A percentile compares a stretch with the other conserved stretches of the same genome.
These are phyloP conservation scores for Drosophila birchii DNA, from an alignment of 2,888 invertebrate species.

Conservation along the genomic window DNA sequence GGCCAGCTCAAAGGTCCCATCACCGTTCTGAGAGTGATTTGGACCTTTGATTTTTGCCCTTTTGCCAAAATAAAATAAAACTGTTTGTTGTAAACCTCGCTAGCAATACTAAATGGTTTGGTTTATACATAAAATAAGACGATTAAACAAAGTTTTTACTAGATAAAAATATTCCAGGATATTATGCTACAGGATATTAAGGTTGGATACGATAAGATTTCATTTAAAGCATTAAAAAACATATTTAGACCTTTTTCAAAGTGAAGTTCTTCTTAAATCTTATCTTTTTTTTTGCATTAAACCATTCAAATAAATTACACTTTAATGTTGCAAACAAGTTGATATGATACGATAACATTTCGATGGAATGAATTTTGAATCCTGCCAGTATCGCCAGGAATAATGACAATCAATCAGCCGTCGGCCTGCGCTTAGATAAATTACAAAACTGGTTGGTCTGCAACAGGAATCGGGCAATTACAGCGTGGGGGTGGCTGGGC, in stretches of 20 bases:
- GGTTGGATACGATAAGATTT: not conserved
- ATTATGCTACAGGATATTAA: not conserved
- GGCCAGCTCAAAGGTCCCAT: conserved; percentile 26
- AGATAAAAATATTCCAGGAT: not conserved
- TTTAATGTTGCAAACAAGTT: not conserved
- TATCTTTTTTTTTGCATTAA: not conserved
- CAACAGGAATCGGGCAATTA: conserved; percentile 32
- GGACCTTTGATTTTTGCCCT: conserved; percentile 1
- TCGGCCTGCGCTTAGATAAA: conserved; percentile 48
- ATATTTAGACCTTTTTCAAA: not conserved
- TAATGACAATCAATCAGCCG: conserved; percentile 51
- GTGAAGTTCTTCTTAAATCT: not conserved
- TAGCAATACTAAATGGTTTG: not conserved
- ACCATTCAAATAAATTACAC: not conserved
- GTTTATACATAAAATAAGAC: not conserved
- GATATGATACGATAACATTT: not conserved
- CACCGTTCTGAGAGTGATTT: conserved; percentile 7
- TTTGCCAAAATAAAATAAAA: not conserved
- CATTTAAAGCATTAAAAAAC: too few relatives aligned
- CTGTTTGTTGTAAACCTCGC: not conserved
- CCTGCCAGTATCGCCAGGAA: not conserved
- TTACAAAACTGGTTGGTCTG: conserved; percentile 21
- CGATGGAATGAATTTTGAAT: not conserved
- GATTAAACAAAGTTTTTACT: not conserved
- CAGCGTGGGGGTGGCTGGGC: conserved; percentile 21